Percentiles rank a stretch among this genome's conserved stretches.
Evolutionary conservation across 2,888 invertebrate species (phyloP).

Genomic region (Pseudococcus viburni): DNA sequence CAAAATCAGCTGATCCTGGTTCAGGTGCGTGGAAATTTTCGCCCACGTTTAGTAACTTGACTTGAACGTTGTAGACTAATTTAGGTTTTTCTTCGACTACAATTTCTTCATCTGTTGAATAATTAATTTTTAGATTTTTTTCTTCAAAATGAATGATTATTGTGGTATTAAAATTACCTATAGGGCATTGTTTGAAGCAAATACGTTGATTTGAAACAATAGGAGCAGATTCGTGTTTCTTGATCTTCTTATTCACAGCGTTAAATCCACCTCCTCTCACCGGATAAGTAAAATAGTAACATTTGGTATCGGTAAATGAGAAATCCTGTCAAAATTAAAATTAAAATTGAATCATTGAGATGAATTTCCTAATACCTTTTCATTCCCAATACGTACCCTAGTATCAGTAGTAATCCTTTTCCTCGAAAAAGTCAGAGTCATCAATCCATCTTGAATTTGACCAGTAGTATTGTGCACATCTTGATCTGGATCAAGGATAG

Average conservation of each 20-base stretch:
- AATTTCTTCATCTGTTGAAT: slow-evolving; percentile 72
- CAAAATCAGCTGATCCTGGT: slow-evolving; percentile 82
- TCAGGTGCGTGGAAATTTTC: slow-evolving; percentile 83
- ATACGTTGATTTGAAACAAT: slow-evolving; percentile 81
- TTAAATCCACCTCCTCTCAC: slow-evolving; percentile 87
- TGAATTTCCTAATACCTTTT: neutral
- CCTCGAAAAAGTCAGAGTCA: slow-evolving; percentile 84
- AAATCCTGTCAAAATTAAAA: slow-evolving; percentile 76
- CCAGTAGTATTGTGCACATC: slow-evolving; percentile 82
- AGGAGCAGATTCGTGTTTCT: slow-evolving; percentile 84
- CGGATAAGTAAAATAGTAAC: slow-evolving; percentile 90
- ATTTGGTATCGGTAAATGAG: slow-evolving; percentile 85
- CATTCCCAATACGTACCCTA: slow-evolving; percentile 70
- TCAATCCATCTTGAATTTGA: slow-evolving; percentile 81
- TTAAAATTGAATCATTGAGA: neutral
- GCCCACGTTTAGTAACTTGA: slow-evolving; percentile 83
- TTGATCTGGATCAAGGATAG: slow-evolving; percentile 81
- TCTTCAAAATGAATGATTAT: neutral
- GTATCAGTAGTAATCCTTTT: slow-evolving; percentile 83
- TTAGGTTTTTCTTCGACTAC: slow-evolving; percentile 74
- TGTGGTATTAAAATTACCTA: slow-evolving; percentile 74
- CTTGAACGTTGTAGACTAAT: slow-evolving; percentile 79
- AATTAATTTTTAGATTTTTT: neutral
- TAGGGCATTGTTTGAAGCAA: slow-evolving; percentile 87
- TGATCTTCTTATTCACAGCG: slow-evolving; percentile 86